phyloP scores from a whole-genome alignment of 2,797 vertebrate genomes.

The Anguilla anguilla region DNA sequence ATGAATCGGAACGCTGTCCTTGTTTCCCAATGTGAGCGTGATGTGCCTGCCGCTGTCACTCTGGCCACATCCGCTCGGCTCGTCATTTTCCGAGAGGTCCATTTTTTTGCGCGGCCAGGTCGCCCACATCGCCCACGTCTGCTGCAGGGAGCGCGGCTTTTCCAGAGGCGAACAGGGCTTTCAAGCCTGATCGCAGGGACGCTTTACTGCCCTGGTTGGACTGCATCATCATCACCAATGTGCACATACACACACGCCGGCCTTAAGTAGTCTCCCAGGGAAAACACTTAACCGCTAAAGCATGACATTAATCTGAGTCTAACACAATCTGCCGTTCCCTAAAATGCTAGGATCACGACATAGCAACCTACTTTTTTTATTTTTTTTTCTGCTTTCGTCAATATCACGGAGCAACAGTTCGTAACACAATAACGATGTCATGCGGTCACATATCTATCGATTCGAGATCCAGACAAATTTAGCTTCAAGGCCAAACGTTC shows the following conservation, averaged over 20 bases:
- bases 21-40: slow-evolving; percentile 30
- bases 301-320: slow-evolving; percentile 34
- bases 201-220: slow-evolving; percentile 31
- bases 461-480: slow-evolving; percentile 33
- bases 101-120: slow-evolving; percentile 34
- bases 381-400: slow-evolving; percentile 32
- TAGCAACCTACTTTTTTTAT: neutral
- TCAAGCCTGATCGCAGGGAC: slow-evolving; percentile 31
- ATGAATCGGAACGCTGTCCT: slow-evolving; percentile 22
- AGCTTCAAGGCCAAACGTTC: slow-evolving; percentile 30
- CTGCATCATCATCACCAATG: slow-evolving; percentile 43
- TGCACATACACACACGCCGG: slow-evolving; percentile 31
- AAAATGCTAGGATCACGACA: neutral
- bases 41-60: slow-evolving; percentile 26
- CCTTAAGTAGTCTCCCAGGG: slow-evolving; percentile 44
- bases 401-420: slow-evolving; percentile 32
- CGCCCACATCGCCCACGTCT: slow-evolving; percentile 19
- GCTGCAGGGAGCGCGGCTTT: slow-evolving; percentile 39
- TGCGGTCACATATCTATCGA: slow-evolving; percentile 41
- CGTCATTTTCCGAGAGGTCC: slow-evolving; percentile 29
- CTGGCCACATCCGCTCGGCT: slow-evolving; percentile 33
- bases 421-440: slow-evolving; percentile 40
- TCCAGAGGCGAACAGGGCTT: slow-evolving; percentile 40
- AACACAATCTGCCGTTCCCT: slow-evolving; percentile 32
- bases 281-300: slow-evolving; percentile 40